Evolutionary conservation across 2,797 vertebrate genomes (phyloP).

Genomic region (Tapera naevia): DNA sequence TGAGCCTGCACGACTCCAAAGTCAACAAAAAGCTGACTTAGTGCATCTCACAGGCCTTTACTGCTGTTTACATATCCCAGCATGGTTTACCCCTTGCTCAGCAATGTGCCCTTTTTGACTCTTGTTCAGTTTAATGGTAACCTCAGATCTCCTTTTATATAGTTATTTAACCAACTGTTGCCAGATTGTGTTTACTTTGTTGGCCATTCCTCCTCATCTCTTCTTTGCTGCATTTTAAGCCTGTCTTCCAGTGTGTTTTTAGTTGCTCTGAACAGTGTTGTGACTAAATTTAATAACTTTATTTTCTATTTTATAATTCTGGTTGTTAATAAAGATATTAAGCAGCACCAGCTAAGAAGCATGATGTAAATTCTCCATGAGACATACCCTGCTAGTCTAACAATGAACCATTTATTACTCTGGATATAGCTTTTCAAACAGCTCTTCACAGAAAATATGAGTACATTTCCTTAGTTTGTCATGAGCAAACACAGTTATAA

Average conservation of each 20-base stretch:
- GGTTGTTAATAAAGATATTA: constrained; percentile 18
- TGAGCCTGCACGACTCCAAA: background rate
- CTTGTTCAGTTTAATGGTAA: background rate
- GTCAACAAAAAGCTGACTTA: background rate
- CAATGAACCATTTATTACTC: constrained; percentile 4
- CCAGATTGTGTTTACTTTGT: background rate
- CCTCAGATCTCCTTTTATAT: background rate
- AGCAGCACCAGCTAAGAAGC: background rate
- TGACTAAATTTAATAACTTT: background rate
- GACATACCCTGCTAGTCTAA: background rate
- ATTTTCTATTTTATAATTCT: background rate
- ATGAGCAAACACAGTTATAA: background rate
- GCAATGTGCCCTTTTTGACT: background rate
- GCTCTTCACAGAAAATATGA: background rate
- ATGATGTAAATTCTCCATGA: background rate
- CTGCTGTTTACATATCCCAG: background rate
- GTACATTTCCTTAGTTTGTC: background rate
- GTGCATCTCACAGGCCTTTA: background rate
- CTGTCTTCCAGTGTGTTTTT: background rate
- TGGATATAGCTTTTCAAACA: constrained; percentile 3
- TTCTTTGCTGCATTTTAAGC: background rate
- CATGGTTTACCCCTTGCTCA: background rate
- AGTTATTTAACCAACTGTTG: background rate
- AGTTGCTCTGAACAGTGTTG: background rate
- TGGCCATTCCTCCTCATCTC: background rate